Percentiles rank a stretch among this genome's conserved stretches.
These are phyloP conservation scores for zebrafish (Danio rerio) DNA, from an alignment of 2,113 vertebrate species.

Conservation along the genomic window GRCz12tu NC_133187.1:17653001-17653500, in stretches of 20 bases:
- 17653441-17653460: too few relatives aligned
- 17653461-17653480: too few relatives aligned
- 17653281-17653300: background rate
- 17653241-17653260: constrained; percentile 94
- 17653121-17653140: constrained; percentile 97
- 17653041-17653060: constrained; percentile 66
- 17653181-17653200: constrained; percentile 97
- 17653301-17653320: background rate
- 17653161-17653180: constrained; percentile 99
- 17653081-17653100: constrained; percentile 97
- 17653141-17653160: constrained; percentile 99
- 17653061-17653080: constrained; percentile 89
- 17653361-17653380: too few relatives aligned
- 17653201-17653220: constrained; percentile 98
- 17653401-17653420: too few relatives aligned
- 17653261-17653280: constrained; percentile 39
- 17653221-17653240: constrained; percentile 97
- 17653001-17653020: constrained; percentile 79
- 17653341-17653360: too few relatives aligned
- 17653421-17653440: too few relatives aligned
- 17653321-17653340: background rate
- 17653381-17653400: too few relatives aligned
- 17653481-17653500: too few relatives aligned
- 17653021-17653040: constrained; percentile 67
- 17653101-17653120: constrained; percentile 95